Conservation (phyloP, 2,113 vertebrate species). For the Nansenia antarctica region DNA sequence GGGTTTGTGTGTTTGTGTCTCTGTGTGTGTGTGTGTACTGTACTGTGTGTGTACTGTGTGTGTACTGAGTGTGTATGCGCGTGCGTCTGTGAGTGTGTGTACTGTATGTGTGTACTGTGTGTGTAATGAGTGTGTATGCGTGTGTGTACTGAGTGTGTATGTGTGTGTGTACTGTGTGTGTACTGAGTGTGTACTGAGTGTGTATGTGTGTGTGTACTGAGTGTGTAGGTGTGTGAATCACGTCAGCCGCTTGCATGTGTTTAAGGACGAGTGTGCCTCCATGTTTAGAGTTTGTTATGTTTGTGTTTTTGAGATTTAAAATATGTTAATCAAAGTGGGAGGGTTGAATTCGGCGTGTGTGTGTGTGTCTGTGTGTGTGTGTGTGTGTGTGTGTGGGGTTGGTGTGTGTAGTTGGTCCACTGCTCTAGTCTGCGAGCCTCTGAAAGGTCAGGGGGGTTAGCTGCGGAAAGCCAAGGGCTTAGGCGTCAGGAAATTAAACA, state of each 20-base stretch:
- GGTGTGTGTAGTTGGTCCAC: constrained; percentile 29
- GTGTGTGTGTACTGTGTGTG: too few relatives aligned
- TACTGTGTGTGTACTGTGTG: too few relatives aligned
- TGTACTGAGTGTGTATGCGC: too few relatives aligned
- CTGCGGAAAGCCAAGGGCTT: constrained; percentile 89
- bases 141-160: too few relatives aligned
- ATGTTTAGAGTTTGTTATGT: constrained; percentile 18
- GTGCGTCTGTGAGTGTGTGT: too few relatives aligned
- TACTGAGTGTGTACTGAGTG: not conserved
- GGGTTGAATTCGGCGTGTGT: constrained; percentile 30
- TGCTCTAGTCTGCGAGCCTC: constrained; percentile 65
- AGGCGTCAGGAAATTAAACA: constrained; percentile 99
- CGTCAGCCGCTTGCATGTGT: not conserved
- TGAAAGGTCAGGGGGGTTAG: constrained; percentile 77
- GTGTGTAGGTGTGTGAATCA: not conserved
- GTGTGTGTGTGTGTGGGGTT: constrained; percentile 16
- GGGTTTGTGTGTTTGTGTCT: constrained; percentile 34
- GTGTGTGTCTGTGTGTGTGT: constrained; percentile 41
- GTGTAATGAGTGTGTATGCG: too few relatives aligned
- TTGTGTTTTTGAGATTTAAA: not conserved
- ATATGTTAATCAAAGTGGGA: constrained; percentile 18
- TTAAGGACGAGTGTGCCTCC: not conserved
- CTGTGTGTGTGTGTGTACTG: too few relatives aligned
- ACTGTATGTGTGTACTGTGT: too few relatives aligned
- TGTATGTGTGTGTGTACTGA: not conserved